A percentile compares a stretch with the other conserved stretches of the same genome.
These are phyloP conservation scores for Megalurothrips usitatus DNA, from an alignment of 2,888 invertebrate genomes.

Conservation along the genomic window DNA sequence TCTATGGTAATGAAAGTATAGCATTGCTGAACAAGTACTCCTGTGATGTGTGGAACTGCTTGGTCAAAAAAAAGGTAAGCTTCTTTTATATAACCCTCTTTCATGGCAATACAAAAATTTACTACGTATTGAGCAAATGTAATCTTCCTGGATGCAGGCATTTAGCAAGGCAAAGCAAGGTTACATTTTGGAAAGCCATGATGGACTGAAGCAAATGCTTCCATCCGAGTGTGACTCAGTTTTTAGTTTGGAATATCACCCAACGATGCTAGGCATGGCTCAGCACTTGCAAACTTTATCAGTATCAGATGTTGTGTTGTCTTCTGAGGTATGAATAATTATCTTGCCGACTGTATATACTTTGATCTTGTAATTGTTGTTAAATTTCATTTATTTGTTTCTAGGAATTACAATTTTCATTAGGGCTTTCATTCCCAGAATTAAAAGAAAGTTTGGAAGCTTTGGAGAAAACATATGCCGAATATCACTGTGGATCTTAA, in stretches of 20 bases:
- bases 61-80: neutral
- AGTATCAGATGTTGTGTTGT: neutral
- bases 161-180: neutral
- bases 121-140: neutral
- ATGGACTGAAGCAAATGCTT: neutral
- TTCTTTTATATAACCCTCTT: neutral
- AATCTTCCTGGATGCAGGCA: neutral
- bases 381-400: neutral
- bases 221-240: neutral
- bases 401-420: neutral
- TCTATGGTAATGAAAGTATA: neutral
- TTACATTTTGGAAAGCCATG: neutral
- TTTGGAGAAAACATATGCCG: neutral
- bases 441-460: neutral
- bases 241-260: neutral
- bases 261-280: neutral
- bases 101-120: too few species aligned
- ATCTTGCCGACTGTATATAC: too few species aligned
- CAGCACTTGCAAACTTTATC: neutral
- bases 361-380: neutral
- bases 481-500: neutral
- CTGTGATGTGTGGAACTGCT: neutral
- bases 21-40: neutral
- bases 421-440: neutral
- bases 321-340: neutral